These are phyloP conservation scores for Thalassarche chlororhynchos DNA, from an alignment of 2,113 vertebrate species.

Conservation along the genomic window DNA sequence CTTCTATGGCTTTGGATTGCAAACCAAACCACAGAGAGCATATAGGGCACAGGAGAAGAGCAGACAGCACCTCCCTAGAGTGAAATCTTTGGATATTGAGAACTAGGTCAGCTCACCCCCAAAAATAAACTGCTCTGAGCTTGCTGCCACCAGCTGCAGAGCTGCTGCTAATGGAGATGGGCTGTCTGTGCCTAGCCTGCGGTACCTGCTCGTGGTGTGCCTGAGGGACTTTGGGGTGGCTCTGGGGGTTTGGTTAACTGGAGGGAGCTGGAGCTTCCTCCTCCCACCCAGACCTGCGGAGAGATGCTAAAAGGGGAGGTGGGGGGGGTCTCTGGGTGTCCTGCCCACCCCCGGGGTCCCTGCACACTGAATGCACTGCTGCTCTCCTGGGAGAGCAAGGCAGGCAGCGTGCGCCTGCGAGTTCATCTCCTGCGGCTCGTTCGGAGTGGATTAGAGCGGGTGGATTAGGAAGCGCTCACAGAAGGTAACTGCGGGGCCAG, in stretches of 20 bases:
- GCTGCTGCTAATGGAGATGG: background rate
- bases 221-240: background rate
- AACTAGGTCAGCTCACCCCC: background rate
- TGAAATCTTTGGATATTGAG: background rate
- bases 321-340: background rate
- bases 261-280: background rate
- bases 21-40: background rate
- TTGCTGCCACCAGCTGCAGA: background rate
- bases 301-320: background rate
- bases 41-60: background rate
- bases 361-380: background rate
- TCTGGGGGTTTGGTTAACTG: background rate
- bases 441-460: fast-evolving
- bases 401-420: fast-evolving
- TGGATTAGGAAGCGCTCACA: background rate
- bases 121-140: background rate
- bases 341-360: background rate
- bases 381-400: background rate
- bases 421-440: background rate
- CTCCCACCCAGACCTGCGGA: background rate
- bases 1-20: background rate
- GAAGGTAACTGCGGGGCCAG: background rate
- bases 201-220: fast-evolving
- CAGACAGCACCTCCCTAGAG: background rate
- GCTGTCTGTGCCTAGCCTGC: background rate